A percentile compares a stretch with the other conserved stretches of the same genome.
Evolutionary conservation across 2,797 vertebrate genomes (phyloP).

Genomic region (Dendrocincla tyrannina): DNA sequence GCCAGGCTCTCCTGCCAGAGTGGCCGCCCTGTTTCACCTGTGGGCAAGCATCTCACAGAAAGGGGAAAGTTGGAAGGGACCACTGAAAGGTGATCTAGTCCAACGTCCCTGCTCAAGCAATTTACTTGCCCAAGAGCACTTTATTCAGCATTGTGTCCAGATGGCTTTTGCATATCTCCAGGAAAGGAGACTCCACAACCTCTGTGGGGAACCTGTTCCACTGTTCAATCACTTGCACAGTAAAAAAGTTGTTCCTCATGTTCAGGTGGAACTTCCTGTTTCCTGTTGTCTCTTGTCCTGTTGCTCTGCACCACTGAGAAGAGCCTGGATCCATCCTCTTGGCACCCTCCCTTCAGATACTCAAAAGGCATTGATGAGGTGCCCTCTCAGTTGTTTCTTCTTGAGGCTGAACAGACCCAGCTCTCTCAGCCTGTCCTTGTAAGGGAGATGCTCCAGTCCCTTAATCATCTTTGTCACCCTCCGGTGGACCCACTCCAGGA

Average conservation of each 20-base stretch:
- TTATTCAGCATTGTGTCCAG: not conserved
- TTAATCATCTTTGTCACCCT: not conserved
- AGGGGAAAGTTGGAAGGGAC: not conserved
- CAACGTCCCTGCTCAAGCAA: not conserved
- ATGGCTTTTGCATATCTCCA: not conserved
- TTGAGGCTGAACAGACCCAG: not conserved
- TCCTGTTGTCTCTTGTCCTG: not conserved
- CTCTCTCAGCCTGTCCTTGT: not conserved
- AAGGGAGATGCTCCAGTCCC: not conserved
- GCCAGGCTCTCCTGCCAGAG: not conserved
- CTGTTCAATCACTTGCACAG: not conserved
- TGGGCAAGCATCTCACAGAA: not conserved
- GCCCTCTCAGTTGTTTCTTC: not conserved
- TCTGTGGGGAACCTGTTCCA: not conserved
- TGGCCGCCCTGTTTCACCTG: not conserved
- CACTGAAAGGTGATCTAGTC: not conserved
- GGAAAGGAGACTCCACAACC: not conserved
- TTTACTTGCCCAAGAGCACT: not conserved
- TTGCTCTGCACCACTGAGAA: fast-evolving
- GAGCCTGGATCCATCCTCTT: not conserved
- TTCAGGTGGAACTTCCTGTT: not conserved
- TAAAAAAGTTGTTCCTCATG: not conserved
- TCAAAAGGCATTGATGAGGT: not conserved
- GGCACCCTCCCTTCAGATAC: not conserved
- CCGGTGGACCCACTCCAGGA: fast-evolving